phyloP scores from a whole-genome alignment of 2,797 vertebrate genomes.

The Argyrosomus regius region DNA sequence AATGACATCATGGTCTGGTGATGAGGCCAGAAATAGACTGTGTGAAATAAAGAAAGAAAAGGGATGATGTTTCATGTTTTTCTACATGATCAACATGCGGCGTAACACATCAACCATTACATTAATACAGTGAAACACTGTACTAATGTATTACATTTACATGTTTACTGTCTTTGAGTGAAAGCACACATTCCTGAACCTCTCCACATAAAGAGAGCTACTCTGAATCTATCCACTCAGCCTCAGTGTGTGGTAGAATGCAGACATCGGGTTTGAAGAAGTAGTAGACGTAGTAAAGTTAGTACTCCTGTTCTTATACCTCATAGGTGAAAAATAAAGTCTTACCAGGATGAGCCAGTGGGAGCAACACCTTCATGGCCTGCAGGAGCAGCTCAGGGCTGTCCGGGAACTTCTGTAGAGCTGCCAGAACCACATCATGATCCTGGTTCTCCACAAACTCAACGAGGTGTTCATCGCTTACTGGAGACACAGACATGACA shows the following conservation, averaged over 20 bases:
- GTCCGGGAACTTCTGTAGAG: conserved; percentile 86
- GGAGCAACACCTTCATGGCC: conserved; percentile 89
- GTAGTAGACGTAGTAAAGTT: neutral
- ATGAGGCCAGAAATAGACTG: neutral
- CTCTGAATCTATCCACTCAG: neutral
- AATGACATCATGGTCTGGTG: conserved; percentile 3
- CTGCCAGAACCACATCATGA: conserved; percentile 87
- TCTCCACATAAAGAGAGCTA: neutral
- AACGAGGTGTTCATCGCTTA: conserved; percentile 91
- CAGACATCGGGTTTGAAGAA: too few species aligned
- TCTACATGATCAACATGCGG: neutral
- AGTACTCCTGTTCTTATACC: neutral
- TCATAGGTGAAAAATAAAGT: conserved; percentile 4
- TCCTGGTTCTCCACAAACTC: conserved; percentile 97
- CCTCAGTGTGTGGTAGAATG: too few species aligned
- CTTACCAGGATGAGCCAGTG: conserved; percentile 91
- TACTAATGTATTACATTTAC: too few species aligned
- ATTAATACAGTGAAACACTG: too few species aligned
- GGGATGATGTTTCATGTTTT: neutral
- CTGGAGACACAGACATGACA: conserved; percentile 72
- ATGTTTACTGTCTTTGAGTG: too few species aligned
- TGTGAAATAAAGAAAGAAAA: conserved; percentile 7
- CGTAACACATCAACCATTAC: neutral
- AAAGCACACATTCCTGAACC: neutral
- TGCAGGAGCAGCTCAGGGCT: conserved; percentile 88